These are phyloP conservation scores for Trachurus trachurus DNA, from an alignment of 2,797 vertebrate species.

Conservation along the genomic window DNA sequence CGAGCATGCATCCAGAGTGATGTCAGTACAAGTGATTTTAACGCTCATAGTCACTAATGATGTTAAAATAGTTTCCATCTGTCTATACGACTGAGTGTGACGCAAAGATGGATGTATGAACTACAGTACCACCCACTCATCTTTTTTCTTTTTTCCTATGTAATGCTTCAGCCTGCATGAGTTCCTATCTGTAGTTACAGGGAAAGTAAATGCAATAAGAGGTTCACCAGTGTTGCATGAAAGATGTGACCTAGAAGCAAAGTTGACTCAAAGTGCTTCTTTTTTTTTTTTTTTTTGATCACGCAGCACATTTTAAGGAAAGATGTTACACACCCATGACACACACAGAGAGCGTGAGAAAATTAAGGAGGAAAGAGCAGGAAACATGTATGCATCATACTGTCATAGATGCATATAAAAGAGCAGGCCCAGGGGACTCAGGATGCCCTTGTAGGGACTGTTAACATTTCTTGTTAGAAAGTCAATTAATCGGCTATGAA, in stretches of 20 bases:
- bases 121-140: slow-evolving; percentile 19
- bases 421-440: background rate
- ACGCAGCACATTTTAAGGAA: background rate
- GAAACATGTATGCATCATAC: background rate
- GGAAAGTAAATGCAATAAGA: background rate
- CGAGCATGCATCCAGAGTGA: slow-evolving; percentile 45
- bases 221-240: background rate
- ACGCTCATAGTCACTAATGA: slow-evolving; percentile 60
- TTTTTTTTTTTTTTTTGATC: no score
- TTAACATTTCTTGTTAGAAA: background rate
- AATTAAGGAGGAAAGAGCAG: background rate
- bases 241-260: background rate
- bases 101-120: slow-evolving; percentile 42
- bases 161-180: background rate
- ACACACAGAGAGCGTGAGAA: background rate
- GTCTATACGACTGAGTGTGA: slow-evolving; percentile 44
- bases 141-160: slow-evolving; percentile 11
- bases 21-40: slow-evolving; percentile 67
- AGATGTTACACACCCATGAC: no score
- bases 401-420: background rate
- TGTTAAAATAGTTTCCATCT: slow-evolving; percentile 76
- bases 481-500: background rate
- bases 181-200: background rate
- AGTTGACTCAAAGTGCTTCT: background rate
- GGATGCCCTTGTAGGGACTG: background rate